A percentile compares a stretch with the other conserved stretches of the same genome.
phyloP scores from a whole-genome alignment of 2,797 vertebrate genomes.

The Centropyge bicolor region DNA sequence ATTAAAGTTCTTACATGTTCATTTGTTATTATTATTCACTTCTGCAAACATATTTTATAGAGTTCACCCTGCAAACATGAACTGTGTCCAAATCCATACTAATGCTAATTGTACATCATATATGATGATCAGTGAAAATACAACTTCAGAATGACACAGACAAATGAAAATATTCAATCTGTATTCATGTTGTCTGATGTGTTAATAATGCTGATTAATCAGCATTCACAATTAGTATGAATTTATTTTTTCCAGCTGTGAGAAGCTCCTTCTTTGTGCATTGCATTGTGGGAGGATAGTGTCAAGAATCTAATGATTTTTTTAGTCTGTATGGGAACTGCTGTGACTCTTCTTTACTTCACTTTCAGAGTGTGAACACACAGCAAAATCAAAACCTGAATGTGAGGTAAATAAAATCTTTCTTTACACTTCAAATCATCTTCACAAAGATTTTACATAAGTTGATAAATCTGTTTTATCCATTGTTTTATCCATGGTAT shows the following conservation, averaged over 20 bases:
- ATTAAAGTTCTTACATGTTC: not conserved
- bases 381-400: constrained; percentile 2
- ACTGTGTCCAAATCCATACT: not conserved
- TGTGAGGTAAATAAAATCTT: too few relatives aligned
- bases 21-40: not conserved
- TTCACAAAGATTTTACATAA: too few relatives aligned
- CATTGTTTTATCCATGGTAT: too few relatives aligned
- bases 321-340: not conserved
- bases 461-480: too few relatives aligned
- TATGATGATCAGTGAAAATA: not conserved
- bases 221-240: not conserved
- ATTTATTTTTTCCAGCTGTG: too few relatives aligned
- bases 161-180: not conserved
- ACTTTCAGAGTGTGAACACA: not conserved
- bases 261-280: not conserved
- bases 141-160: not conserved
- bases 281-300: not conserved
- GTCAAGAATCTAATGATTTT: not conserved
- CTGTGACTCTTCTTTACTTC: not conserved
- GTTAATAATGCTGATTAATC: not conserved
- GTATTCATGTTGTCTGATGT: not conserved
- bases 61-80: too few relatives aligned
- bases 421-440: too few relatives aligned
- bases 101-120: not conserved
- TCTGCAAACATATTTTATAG: not conserved